Conservation (phyloP, 2,797 vertebrate species). For the Botia almorhae region DNA sequence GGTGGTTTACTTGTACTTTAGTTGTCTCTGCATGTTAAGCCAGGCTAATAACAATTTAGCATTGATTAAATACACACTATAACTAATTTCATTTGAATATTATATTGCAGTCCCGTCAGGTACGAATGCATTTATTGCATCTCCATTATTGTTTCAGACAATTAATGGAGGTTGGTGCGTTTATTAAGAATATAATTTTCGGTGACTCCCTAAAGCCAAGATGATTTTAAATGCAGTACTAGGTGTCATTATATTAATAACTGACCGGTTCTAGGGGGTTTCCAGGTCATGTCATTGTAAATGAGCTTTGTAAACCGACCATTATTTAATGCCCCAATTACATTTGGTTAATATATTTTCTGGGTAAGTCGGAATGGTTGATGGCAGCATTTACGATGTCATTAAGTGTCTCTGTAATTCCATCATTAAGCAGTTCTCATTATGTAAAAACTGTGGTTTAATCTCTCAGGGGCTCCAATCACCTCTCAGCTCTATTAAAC, state of each 20-base stretch:
- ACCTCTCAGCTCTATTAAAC: slow-evolving; percentile 75
- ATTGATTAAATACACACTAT: neutral
- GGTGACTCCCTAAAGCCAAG: slow-evolving; percentile 6
- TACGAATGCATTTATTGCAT: neutral
- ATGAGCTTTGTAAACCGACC: slow-evolving; percentile 42
- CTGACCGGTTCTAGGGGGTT: slow-evolving; percentile 29
- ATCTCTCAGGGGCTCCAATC: slow-evolving; percentile 74
- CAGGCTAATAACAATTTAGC: too few relatives aligned
- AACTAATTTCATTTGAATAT: neutral
- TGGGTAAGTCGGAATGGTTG: slow-evolving; percentile 37
- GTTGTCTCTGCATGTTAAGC: too few relatives aligned
- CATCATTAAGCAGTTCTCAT: slow-evolving; percentile 77
- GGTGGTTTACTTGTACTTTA: too few relatives aligned
- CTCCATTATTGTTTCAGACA: neutral
- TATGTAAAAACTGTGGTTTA: slow-evolving; percentile 74
- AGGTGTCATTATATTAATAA: slow-evolving; percentile 29
- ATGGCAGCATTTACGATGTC: slow-evolving; percentile 71
- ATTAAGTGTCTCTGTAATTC: slow-evolving; percentile 77
- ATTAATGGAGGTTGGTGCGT: neutral
- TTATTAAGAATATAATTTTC: slow-evolving; percentile 12
- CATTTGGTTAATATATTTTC: slow-evolving; percentile 49
- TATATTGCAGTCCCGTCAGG: neutral
- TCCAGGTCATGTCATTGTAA: slow-evolving; percentile 34
- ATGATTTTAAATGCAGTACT: neutral
- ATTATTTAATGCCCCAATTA: slow-evolving; percentile 47